Evolutionary conservation across 2,888 invertebrate genomes (phyloP).

Genomic region (Eupeodes latifasciatus): DNA sequence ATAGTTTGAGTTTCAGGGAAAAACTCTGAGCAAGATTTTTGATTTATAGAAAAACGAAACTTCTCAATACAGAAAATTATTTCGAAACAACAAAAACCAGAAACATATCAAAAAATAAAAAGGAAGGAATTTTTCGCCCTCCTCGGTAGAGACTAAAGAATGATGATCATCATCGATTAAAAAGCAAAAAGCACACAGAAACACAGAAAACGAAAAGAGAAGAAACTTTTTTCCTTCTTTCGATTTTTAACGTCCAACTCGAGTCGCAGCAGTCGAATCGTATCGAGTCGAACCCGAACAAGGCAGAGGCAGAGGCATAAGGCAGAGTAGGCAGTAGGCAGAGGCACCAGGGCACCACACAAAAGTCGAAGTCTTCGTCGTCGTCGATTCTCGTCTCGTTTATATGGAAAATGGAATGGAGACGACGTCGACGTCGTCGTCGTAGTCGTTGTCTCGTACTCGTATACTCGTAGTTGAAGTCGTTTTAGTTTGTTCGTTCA

Average conservation of each 20-base stretch:
- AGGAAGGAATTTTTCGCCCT: slow-evolving; percentile 74
- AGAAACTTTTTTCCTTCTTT: slow-evolving; percentile 68
- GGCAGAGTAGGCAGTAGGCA: background rate
- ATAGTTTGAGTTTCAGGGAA: slow-evolving; percentile 7
- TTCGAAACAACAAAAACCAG: background rate
- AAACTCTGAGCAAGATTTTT: slow-evolving; percentile 2
- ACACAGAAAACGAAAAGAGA: slow-evolving; percentile 64
- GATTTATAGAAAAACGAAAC: slow-evolving; percentile 10
- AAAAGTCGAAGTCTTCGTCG: slow-evolving; percentile 36
- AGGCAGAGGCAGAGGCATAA: slow-evolving; percentile 25
- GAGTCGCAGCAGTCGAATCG: background rate
- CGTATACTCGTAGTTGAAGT: no score
- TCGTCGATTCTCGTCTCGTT: slow-evolving; percentile 33
- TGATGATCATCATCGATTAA: slow-evolving; percentile 75
- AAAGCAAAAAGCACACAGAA: slow-evolving; percentile 66
- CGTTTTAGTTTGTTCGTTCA: slow-evolving; percentile 78
- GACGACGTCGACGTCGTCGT: slow-evolving; percentile 34
- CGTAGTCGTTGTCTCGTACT: background rate
- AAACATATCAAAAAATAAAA: slow-evolving; percentile 21
- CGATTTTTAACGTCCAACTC: slow-evolving; percentile 43
- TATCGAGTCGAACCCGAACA: slow-evolving; percentile 4
- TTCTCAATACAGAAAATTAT: slow-evolving; percentile 66
- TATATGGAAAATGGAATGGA: slow-evolving; percentile 39
- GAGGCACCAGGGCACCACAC: slow-evolving; percentile 32
- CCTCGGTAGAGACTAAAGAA: slow-evolving; percentile 48